Percentiles rank a stretch among this genome's conserved stretches.
phyloP scores from a whole-genome alignment of 1,140 invertebrate species.

The Macrobrachium nipponense region DNA sequence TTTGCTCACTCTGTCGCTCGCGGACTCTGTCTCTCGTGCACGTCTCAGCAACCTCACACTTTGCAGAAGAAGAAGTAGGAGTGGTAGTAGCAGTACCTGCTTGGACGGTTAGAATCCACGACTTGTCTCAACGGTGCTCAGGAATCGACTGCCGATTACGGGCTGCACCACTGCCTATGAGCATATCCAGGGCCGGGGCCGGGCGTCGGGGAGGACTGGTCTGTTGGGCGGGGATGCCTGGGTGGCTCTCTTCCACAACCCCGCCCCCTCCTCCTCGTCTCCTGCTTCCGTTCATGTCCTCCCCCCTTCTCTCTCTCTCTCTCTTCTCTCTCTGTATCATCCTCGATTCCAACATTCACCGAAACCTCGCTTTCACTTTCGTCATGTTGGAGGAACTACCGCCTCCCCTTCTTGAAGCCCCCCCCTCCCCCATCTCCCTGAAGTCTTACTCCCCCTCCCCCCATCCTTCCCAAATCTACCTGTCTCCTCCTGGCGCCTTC shows the following conservation, averaged over 20 bases:
- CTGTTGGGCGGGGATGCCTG: neutral
- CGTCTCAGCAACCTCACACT: neutral
- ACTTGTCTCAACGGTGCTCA: conserved; percentile 11
- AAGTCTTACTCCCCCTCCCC: neutral
- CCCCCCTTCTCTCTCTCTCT: neutral
- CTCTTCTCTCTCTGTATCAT: neutral
- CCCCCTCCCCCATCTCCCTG: neutral
- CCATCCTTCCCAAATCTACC: neutral
- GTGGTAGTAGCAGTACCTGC: neutral
- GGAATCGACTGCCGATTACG: neutral
- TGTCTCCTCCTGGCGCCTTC: neutral
- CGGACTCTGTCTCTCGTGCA: neutral
- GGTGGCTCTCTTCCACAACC: too few relatives aligned
- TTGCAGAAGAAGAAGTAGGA: neutral
- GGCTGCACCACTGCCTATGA: conserved; percentile 5
- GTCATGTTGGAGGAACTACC: neutral
- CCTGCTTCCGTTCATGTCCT: neutral
- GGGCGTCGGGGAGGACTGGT: neutral
- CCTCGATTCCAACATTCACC: neutral
- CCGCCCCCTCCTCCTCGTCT: neutral
- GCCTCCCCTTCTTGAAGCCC: neutral
- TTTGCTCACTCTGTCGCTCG: conserved; percentile 8
- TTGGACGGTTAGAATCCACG: conserved; percentile 11
- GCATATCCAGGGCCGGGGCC: neutral
- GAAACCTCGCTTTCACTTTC: conserved; percentile 14